Evolutionary conservation across 2,113 vertebrate species (phyloP).

Genomic region (Hippocampus comes): DNA sequence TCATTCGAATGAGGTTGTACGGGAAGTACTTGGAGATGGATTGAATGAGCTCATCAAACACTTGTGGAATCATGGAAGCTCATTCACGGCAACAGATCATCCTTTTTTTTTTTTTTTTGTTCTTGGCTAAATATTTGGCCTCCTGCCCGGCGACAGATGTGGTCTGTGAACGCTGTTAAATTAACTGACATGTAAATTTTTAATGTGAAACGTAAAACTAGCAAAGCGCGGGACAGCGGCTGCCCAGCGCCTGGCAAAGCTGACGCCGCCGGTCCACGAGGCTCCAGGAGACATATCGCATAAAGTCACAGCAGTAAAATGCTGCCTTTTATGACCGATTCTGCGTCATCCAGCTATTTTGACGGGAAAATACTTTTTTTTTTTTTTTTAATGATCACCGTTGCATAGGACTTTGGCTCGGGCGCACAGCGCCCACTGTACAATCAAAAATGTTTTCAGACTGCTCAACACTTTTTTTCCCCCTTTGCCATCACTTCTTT

Average conservation of each 20-base stretch:
- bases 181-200: conserved; percentile 56
- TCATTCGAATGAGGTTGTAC: not conserved
- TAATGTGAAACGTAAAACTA: conserved; percentile 55
- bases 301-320: conserved; percentile 65
- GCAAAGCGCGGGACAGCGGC: conserved; percentile 46
- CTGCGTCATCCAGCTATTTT: conserved; percentile 71
- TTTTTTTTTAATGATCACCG: conserved; percentile 72
- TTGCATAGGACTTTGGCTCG: conserved; percentile 65
- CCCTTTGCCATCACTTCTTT: conserved; percentile 27
- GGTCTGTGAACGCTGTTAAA: conserved; percentile 41
- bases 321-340: conserved; percentile 68
- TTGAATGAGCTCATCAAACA: conserved; percentile 21
- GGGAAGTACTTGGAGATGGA: conserved; percentile 12
- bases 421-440: conserved; percentile 61
- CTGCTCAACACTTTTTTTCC: conserved; percentile 60
- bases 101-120: conserved; percentile 3
- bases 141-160: conserved; percentile 35
- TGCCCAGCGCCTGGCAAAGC: conserved; percentile 51
- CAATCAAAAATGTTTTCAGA: conserved; percentile 74
- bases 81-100: conserved; percentile 16
- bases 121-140: conserved; percentile 44
- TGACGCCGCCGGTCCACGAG: conserved; percentile 46
- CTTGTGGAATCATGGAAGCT: conserved; percentile 7
- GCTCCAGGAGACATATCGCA: conserved; percentile 70
- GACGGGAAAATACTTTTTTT: conserved; percentile 59